phyloP scores from a whole-genome alignment of 2,113 vertebrate genomes.

The Grammomys surdaster region DNA sequence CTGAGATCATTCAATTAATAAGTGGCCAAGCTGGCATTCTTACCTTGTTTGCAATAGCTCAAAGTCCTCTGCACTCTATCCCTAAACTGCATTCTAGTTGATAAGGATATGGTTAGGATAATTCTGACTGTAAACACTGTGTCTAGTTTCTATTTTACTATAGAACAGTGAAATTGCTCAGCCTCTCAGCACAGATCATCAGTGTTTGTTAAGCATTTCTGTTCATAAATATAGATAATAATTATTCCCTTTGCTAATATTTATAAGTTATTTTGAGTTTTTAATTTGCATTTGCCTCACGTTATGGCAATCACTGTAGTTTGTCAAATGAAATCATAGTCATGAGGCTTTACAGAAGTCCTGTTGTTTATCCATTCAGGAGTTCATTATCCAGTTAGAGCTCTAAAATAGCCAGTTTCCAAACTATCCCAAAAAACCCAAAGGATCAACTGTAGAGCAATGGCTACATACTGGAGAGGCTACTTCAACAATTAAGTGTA shows the following conservation, averaged over 20 bases:
- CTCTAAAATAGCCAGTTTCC: not conserved
- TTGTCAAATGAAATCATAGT: not conserved
- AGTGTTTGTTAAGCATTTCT: not conserved
- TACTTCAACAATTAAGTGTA: constrained; percentile 12
- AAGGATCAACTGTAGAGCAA: not conserved
- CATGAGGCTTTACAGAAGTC: not conserved
- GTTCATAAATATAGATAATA: not conserved
- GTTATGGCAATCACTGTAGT: not conserved
- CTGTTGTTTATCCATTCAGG: not conserved
- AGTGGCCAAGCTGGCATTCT: not conserved
- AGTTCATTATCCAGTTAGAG: not conserved
- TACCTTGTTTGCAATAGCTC: not conserved
- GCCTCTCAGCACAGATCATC: not conserved
- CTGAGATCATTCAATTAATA: not conserved
- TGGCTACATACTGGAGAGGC: not conserved
- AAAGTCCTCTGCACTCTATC: not conserved
- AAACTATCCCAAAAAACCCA: not conserved
- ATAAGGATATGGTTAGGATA: not conserved
- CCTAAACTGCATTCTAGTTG: not conserved
- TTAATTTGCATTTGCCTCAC: not conserved
- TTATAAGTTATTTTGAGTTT: not conserved
- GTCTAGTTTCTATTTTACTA: not conserved
- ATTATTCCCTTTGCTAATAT: not conserved
- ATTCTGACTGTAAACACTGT: not conserved
- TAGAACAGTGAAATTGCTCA: not conserved